A percentile compares a stretch with the other conserved stretches of the same genome.
phyloP scores from a whole-genome alignment of 2,797 vertebrate species.

The Mus caroli region DNA sequence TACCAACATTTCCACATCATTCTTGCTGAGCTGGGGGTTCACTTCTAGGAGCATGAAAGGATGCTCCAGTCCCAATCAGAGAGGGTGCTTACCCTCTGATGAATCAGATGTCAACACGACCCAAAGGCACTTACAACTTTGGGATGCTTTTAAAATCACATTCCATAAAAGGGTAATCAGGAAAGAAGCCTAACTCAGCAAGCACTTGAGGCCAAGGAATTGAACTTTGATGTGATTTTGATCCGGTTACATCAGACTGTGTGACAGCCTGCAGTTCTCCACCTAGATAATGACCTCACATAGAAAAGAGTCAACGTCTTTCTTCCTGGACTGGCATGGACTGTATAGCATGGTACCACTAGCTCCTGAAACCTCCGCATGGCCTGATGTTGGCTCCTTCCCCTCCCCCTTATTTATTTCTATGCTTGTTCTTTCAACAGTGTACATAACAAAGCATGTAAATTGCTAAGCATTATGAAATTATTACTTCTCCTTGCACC shows the following conservation, averaged over 20 bases:
- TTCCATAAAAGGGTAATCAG: constrained; percentile 10
- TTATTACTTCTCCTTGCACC: constrained; percentile 69
- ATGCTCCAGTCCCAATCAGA: not conserved
- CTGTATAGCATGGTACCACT: accelerated
- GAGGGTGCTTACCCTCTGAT: constrained; percentile 51
- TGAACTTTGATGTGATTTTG: constrained; percentile 1
- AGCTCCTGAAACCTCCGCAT: not conserved
- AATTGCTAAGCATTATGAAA: constrained; percentile 70
- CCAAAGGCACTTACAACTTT: constrained; percentile 24
- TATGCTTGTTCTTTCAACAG: not conserved
- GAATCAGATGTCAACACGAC: constrained; percentile 47
- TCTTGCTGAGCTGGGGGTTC: constrained; percentile 71
- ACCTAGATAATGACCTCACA: not conserved
- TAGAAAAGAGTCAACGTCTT: accelerated
- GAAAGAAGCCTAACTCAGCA: constrained; percentile 53
- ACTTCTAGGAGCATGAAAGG: constrained; percentile 32
- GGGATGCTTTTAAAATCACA: constrained; percentile 65
- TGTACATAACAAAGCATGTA: not conserved
- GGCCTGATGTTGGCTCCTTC: not conserved
- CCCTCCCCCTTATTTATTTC: not conserved
- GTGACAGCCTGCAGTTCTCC: not conserved
- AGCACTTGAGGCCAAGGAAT: not conserved
- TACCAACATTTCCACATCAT: constrained; percentile 70
- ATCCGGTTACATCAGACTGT: constrained; percentile 8
- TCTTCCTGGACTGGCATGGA: not conserved